Percentiles rank a stretch among this genome's conserved stretches.
Conservation (phyloP, 1,140 invertebrate genomes). For the Heliconius melpomene region DNA sequence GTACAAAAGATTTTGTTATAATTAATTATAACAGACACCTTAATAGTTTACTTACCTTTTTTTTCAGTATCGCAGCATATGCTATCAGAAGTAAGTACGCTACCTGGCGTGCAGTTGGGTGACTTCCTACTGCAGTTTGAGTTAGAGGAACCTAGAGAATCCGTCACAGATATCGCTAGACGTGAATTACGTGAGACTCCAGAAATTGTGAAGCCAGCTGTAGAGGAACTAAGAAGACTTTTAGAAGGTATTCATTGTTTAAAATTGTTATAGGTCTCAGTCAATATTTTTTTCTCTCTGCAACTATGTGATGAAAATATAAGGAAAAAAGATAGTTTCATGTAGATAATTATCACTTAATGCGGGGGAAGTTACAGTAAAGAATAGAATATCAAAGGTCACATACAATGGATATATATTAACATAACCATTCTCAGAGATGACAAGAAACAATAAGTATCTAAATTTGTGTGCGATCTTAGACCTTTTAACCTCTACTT, state of each 20-base stretch:
- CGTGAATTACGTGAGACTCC: constrained; percentile 88
- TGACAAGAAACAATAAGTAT: not conserved
- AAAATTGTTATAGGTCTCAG: not conserved
- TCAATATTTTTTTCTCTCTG: not conserved
- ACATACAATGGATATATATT: not conserved
- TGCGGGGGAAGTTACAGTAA: too few species aligned
- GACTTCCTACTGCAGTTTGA: constrained; percentile 87
- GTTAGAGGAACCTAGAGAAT: constrained; percentile 82
- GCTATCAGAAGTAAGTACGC: constrained; percentile 84
- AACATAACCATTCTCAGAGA: not conserved
- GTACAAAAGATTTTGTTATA: too few species aligned
- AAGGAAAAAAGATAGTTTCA: too few species aligned
- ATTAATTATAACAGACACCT: too few species aligned
- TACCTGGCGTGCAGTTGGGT: constrained; percentile 86
- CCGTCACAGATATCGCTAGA: constrained; percentile 86
- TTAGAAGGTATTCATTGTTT: constrained; percentile 83
- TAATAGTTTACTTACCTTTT: not conserved
- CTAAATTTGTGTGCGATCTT: not conserved
- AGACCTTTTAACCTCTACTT: not conserved
- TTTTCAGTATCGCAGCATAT: constrained; percentile 84
- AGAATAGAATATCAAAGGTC: not conserved
- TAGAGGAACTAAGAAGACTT: constrained; percentile 84
- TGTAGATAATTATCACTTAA: too few species aligned
- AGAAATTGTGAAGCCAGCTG: constrained; percentile 84
- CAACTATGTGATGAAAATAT: too few species aligned